These are phyloP conservation scores for Coracopsis vasa DNA, from an alignment of 2,113 vertebrate genomes.

Conservation along the genomic window DNA sequence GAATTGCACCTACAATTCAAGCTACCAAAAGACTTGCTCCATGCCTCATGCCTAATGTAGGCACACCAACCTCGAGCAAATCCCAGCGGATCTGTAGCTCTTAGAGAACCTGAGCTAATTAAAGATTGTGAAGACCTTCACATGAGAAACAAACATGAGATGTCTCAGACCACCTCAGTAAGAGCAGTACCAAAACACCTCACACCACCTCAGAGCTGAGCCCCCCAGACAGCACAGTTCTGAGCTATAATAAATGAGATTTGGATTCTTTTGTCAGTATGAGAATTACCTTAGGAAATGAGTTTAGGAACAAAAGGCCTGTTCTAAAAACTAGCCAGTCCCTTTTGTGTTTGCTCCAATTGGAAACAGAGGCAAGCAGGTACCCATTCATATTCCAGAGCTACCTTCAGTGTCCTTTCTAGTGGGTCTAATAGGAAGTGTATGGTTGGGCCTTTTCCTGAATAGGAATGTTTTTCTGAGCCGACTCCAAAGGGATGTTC, in stretches of 20 bases:
- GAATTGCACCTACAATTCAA: background rate
- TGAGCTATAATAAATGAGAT: background rate
- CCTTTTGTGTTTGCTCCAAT: background rate
- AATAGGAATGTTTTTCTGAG: background rate
- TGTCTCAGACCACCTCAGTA: background rate
- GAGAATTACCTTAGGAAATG: background rate
- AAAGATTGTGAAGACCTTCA: background rate
- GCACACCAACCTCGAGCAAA: background rate
- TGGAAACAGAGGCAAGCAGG: background rate
- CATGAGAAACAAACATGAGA: background rate
- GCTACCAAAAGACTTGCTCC: background rate
- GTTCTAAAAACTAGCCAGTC: background rate
- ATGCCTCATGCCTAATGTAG: accelerated
- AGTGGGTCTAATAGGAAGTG: background rate
- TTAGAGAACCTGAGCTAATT: background rate
- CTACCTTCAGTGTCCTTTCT: background rate
- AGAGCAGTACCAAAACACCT: background rate
- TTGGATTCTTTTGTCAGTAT: background rate
- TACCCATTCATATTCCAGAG: background rate
- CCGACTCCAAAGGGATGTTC: background rate
- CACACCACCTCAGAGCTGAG: background rate
- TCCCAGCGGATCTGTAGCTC: background rate
- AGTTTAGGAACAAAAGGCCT: background rate
- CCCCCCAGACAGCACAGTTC: accelerated
- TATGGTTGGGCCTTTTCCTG: background rate